These are phyloP conservation scores for Caprella mutica DNA, from an alignment of 2,888 invertebrate species.

Conservation along the genomic window DNA sequence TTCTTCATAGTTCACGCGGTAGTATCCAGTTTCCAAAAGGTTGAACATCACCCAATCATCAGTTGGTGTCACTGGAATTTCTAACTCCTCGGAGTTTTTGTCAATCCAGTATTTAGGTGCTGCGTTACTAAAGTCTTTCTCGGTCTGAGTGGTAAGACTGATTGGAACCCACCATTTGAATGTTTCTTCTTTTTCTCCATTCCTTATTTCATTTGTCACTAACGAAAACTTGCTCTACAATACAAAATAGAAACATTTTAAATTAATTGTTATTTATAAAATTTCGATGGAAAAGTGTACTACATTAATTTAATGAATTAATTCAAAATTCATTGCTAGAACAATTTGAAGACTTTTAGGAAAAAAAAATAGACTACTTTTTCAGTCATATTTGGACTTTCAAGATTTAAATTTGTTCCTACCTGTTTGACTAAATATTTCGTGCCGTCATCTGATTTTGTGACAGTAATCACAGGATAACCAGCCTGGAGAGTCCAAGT, in stretches of 20 bases:
- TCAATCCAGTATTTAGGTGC: constrained; percentile 49
- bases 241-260: no score
- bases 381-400: neutral
- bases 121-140: constrained; percentile 46
- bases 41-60: constrained; percentile 60
- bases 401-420: neutral
- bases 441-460: constrained; percentile 49
- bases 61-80: constrained; percentile 2
- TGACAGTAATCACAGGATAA: constrained; percentile 59
- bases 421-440: neutral
- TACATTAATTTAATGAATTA: no score
- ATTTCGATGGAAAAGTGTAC: no score
- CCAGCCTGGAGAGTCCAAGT: constrained; percentile 73
- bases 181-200: no score
- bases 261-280: no score
- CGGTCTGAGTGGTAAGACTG: constrained; percentile 46
- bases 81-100: constrained; percentile 38
- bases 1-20: constrained; percentile 60
- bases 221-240: no score
- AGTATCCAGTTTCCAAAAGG: constrained; percentile 64
- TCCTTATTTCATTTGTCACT: no score
- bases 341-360: no score
- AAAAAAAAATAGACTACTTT: neutral
- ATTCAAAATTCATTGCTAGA: no score
- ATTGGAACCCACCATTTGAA: constrained; percentile 51